phyloP scores from a whole-genome alignment of 2,888 invertebrate genomes.

The Mythimna pallens region DNA sequence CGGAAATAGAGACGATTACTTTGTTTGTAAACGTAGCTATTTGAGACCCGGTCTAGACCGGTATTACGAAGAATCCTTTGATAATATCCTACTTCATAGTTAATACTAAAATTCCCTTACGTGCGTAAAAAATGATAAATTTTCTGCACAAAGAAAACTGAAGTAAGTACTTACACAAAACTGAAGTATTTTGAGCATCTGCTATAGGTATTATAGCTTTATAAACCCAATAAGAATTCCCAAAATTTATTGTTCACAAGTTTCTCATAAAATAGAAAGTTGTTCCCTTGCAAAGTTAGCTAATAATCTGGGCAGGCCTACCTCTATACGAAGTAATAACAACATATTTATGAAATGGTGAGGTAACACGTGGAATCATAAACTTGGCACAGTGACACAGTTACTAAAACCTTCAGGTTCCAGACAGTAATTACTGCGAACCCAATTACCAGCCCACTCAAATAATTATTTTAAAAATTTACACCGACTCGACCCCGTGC shows the following conservation, averaged over 20 bases:
- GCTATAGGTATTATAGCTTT: neutral
- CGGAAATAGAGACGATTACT: constrained; percentile 8
- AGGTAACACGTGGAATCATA: constrained; percentile 42
- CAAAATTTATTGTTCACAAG: constrained; percentile 7
- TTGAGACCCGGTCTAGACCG: neutral
- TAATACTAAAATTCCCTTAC: no score
- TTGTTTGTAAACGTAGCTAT: constrained; percentile 17
- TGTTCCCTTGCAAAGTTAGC: neutral
- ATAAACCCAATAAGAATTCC: neutral
- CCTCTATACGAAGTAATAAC: constrained; percentile 10
- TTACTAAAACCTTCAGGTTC: constrained; percentile 66
- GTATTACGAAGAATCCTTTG: neutral
- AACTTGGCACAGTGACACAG: constrained; percentile 75
- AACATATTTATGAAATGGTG: constrained; percentile 12
- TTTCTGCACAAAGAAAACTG: neutral
- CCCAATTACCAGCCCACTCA: constrained; percentile 79
- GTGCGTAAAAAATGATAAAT: neutral
- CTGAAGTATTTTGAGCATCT: neutral
- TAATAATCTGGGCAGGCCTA: constrained; percentile 12
- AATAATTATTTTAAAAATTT: constrained; percentile 89
- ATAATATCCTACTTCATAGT: neutral
- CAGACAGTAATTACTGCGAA: constrained; percentile 78
- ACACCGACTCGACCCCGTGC: constrained; percentile 72
- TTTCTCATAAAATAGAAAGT: constrained; percentile 25
- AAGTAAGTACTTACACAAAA: neutral